These are phyloP conservation scores for Phymatocera aterrima DNA, from an alignment of 2,888 invertebrate species.

Conservation along the genomic window DNA sequence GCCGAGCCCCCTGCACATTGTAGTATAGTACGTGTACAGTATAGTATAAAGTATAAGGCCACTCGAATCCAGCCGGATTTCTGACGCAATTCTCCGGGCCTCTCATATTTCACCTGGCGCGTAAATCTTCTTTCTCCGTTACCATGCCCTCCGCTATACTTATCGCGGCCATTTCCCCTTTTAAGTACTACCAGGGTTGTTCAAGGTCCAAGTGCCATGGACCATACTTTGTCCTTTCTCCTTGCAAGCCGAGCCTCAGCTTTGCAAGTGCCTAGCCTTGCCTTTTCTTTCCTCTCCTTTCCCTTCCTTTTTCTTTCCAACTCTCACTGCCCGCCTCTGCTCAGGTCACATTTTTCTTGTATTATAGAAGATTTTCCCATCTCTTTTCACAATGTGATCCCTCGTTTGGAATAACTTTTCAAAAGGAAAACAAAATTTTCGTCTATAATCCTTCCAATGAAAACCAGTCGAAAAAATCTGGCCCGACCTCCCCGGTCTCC, in stretches of 20 bases:
- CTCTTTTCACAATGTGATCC: background rate
- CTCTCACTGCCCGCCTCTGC: background rate
- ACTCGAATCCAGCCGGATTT: conserved; percentile 18
- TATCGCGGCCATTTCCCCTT: conserved; percentile 37
- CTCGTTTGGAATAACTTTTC: background rate
- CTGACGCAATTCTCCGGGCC: conserved; percentile 35
- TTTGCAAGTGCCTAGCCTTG: background rate
- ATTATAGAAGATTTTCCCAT: background rate
- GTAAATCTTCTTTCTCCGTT: conserved; percentile 39
- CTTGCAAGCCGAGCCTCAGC: background rate
- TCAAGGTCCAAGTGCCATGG: conserved; percentile 21
- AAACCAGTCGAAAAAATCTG: background rate
- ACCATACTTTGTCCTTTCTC: conserved; percentile 14
- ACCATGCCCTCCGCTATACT: conserved; percentile 20
- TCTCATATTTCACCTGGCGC: conserved; percentile 33
- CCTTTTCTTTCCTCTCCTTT: too few species aligned
- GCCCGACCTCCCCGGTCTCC: too few species aligned
- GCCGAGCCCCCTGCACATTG: background rate
- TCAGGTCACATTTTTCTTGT: background rate
- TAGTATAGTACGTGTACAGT: background rate
- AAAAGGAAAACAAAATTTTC: background rate
- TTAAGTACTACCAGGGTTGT: conserved; percentile 28
- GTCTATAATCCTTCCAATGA: background rate
- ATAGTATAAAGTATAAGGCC: background rate
- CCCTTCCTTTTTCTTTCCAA: background rate